Conservation (phyloP, 2,888 invertebrate genomes). For the Stenotaenia linearis region DNA sequence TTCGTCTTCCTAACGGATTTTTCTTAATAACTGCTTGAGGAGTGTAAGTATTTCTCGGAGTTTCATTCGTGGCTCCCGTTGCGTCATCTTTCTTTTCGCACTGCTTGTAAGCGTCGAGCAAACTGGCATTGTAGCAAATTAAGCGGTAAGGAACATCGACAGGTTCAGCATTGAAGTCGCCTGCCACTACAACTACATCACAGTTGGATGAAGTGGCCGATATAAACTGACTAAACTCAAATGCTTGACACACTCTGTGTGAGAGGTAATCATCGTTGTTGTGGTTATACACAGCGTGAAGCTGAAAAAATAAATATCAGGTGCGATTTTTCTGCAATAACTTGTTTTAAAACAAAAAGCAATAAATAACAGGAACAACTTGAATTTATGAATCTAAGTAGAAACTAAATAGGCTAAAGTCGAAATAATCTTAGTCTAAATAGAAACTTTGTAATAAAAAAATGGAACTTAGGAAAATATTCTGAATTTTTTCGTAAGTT, state of each 20-base stretch:
- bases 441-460: no score
- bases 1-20: slow-evolving; percentile 71
- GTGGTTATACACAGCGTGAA: slow-evolving; percentile 89
- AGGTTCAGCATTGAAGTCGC: slow-evolving; percentile 90
- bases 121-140: slow-evolving; percentile 54
- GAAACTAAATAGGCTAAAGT: no score
- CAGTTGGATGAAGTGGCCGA: slow-evolving; percentile 70
- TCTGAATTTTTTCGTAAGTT: no score
- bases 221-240: slow-evolving; percentile 90
- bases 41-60: slow-evolving; percentile 76
- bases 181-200: slow-evolving; percentile 80
- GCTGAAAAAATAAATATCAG: slow-evolving; percentile 51
- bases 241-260: slow-evolving; percentile 88
- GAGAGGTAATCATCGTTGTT: slow-evolving; percentile 77
- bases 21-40: slow-evolving; percentile 52
- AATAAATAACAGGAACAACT: no score
- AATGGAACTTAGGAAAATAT: no score
- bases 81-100: slow-evolving; percentile 39
- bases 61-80: slow-evolving; percentile 67
- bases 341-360: no score
- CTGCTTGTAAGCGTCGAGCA: slow-evolving; percentile 41
- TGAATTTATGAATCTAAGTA: no score
- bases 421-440: no score
- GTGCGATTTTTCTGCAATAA: no score
- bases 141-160: slow-evolving; percentile 72